These are phyloP conservation scores for Pangasius larnaudii DNA, from an alignment of 2,797 vertebrate genomes.

Conservation along the genomic window DNA sequence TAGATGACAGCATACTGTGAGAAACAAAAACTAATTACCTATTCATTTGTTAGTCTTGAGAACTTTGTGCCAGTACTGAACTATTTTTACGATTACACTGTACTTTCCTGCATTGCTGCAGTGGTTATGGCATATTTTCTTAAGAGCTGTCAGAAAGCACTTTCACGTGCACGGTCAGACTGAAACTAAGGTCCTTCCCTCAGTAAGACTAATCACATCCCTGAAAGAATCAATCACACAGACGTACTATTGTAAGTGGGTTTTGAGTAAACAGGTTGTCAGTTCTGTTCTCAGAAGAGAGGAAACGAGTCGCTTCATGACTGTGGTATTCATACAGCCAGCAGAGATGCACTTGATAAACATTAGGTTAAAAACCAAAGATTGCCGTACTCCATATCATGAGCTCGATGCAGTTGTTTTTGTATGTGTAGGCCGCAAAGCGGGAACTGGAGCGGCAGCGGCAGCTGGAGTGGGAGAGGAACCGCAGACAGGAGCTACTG, in stretches of 20 bases:
- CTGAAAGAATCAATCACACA: neutral
- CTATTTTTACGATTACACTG: no score
- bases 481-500: slow-evolving; percentile 91
- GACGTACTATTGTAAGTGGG: neutral
- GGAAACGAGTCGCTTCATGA: neutral
- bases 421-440: slow-evolving; percentile 84
- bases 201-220: neutral
- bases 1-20: neutral
- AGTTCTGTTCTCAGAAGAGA: neutral
- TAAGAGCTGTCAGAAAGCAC: neutral
- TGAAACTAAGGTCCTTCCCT: neutral
- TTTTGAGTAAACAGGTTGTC: neutral
- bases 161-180: neutral
- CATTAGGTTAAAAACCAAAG: neutral
- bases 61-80: neutral
- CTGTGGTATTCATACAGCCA: neutral
- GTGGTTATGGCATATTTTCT: neutral
- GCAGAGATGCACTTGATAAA: neutral
- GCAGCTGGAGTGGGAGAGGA: slow-evolving; percentile 87
- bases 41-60: neutral
- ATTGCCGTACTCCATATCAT: neutral
- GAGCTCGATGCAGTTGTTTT: neutral
- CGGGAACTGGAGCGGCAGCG: slow-evolving; percentile 91
- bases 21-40: no score
- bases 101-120: neutral